These are phyloP conservation scores for Parnassius smintheus DNA, from an alignment of 2,888 invertebrate species.

Conservation along the genomic window DNA sequence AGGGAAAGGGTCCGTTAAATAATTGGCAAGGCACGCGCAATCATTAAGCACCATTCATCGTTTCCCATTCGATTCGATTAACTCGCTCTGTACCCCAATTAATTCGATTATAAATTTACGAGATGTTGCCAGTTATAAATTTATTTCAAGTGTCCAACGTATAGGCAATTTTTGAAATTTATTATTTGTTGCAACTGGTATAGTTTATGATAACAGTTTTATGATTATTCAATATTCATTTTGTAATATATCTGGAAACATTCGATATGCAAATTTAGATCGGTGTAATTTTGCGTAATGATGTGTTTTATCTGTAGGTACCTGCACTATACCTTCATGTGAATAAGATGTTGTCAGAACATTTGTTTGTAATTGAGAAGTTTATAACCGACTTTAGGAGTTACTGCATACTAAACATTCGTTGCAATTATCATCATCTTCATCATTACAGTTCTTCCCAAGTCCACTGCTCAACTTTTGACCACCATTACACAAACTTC, in stretches of 20 bases:
- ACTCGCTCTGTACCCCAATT: slow-evolving; percentile 45
- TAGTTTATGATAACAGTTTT: slow-evolving; percentile 63
- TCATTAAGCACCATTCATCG: slow-evolving; percentile 33
- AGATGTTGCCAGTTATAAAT: slow-evolving; percentile 76
- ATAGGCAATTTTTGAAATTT: slow-evolving; percentile 51
- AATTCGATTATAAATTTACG: slow-evolving; percentile 70
- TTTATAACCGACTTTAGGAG: not conserved
- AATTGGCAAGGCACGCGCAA: slow-evolving; percentile 27
- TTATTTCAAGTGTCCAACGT: slow-evolving; percentile 47
- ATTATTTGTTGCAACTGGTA: slow-evolving; percentile 64
- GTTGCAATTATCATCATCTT: no score
- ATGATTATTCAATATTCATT: slow-evolving; percentile 38
- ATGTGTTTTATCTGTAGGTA: no score
- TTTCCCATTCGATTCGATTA: slow-evolving; percentile 31
- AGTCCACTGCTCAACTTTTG: no score
- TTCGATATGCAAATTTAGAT: not conserved
- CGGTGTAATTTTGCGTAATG: no score
- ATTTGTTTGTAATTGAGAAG: not conserved
- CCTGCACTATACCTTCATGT: no score
- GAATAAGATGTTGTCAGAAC: no score
- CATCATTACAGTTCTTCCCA: no score
- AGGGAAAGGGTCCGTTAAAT: slow-evolving; percentile 39
- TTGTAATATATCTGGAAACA: slow-evolving; percentile 2
- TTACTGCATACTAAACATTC: not conserved
- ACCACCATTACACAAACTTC: no score